Evolutionary conservation across 2,797 vertebrate species (phyloP).

Genomic region (Pseudochirops cupreus): DNA sequence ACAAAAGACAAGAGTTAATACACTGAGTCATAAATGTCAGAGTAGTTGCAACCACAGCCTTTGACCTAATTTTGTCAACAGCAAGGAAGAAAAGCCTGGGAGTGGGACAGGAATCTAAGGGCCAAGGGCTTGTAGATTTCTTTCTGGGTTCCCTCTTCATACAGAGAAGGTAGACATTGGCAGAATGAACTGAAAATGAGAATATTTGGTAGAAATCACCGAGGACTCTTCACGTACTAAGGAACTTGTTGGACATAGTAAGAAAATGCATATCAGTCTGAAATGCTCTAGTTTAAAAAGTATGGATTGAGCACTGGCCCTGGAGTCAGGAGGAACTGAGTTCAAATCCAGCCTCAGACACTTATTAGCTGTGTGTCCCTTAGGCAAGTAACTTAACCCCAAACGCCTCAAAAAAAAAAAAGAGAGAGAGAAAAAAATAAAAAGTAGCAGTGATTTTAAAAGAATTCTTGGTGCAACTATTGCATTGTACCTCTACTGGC

Average conservation of each 20-base stretch:
- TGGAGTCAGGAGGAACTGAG: neutral
- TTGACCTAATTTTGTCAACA: neutral
- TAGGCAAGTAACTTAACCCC: neutral
- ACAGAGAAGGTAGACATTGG: neutral
- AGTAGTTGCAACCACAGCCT: neutral
- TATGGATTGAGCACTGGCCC: neutral
- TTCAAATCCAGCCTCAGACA: no score
- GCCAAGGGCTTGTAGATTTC: neutral
- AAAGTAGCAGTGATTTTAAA: neutral
- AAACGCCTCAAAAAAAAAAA: neutral
- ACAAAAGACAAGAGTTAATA: neutral
- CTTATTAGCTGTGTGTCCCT: no score
- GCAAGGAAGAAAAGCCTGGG: neutral
- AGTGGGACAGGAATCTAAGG: neutral
- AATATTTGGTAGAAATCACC: neutral
- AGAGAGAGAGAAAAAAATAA: neutral
- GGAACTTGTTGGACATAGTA: neutral
- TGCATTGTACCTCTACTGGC: neutral
- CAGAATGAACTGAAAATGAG: neutral
- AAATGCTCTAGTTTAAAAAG: neutral
- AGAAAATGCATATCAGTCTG: neutral
- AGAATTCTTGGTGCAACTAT: neutral
- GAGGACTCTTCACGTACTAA: neutral
- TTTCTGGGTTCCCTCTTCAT: neutral
- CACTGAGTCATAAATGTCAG: neutral